Base-by-base conservation (phyloP, 2,797 vertebrate species). In the Molossus molossus region DNA sequence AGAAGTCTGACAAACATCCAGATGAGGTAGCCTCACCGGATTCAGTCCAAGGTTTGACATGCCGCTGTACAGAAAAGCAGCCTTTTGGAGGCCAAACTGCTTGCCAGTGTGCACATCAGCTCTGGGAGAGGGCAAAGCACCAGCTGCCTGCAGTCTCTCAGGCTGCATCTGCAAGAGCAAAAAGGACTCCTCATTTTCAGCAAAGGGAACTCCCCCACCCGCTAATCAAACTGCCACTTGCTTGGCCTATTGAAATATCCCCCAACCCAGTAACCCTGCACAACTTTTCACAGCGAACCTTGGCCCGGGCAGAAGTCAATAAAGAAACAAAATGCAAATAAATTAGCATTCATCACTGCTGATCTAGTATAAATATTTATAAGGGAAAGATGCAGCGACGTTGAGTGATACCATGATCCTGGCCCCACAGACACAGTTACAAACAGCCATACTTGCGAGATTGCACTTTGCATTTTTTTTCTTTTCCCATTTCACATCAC, bases 401-500 rank as follows among this genome's bases (percentile, higher is more conserved):
- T 97, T 96, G 97, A 98, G 97, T 97, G 98, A 98, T 98, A 97
- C 98, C 97, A 94, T 93, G 96, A 97, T 92, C 82, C 83, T 29
- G 96, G 97, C 97, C 98, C 97, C 98, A 97, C 97, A 96, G 97
- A 97, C 98, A 98, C 98, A 97, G 98, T 98, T 98, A 98, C 98
- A 97, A 98, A 97, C 97, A 98, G 97, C 95, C 98, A 97, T 96
- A 97, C 98, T 98, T 97, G 98, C 97, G 97, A 98, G 98, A 98
- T 97, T 97, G 97, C 98, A 97, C 98, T 98, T 98, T 96, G 97
- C 98, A 7, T 96, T 97, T 98, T 98, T 97, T 98, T 98, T 98
- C 97, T 98, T 98, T 98, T 94, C 96, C 33, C 97, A 98, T 98
- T 98, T 98, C 98, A 98, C 98, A 98, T 98, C 98, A 98, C 98